These are phyloP conservation scores for Pollenia angustigena DNA, from an alignment of 2,888 invertebrate species.

Conservation along the genomic window DNA sequence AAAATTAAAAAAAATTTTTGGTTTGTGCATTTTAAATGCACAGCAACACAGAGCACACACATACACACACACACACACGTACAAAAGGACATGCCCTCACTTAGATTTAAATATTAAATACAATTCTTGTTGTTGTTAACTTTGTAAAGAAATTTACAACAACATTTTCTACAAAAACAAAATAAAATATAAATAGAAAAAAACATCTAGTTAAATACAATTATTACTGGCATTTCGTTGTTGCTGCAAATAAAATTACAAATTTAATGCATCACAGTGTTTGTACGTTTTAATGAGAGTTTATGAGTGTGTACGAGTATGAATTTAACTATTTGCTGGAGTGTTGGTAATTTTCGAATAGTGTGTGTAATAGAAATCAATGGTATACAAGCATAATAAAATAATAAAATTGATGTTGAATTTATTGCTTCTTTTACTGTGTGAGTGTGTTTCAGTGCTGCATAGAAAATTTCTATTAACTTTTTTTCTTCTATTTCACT, in stretches of 20 bases:
- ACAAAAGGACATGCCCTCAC: neutral
- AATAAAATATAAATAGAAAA: neutral
- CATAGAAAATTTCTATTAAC: constrained; percentile 45
- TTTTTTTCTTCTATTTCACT: constrained; percentile 18
- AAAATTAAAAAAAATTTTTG: constrained; percentile 19
- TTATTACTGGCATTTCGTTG: constrained; percentile 34
- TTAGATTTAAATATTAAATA: constrained; percentile 36
- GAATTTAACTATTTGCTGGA: constrained; percentile 14
- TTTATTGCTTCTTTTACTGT: constrained; percentile 65
- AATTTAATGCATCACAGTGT: constrained; percentile 49
- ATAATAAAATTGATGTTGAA: constrained; percentile 71
- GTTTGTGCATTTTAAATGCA: constrained; percentile 48
- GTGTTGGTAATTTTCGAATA: neutral
- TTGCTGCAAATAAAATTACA: constrained; percentile 44
- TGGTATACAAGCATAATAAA: constrained; percentile 68
- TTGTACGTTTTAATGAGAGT: constrained; percentile 42
- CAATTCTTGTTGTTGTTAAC: constrained; percentile 48
- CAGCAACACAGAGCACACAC: neutral
- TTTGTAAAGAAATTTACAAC: constrained; percentile 38
- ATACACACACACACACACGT: constrained; percentile 17
- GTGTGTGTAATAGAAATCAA: constrained; percentile 62
- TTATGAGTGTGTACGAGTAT: neutral
- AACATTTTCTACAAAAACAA: neutral
- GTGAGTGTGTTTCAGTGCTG: constrained; percentile 41
- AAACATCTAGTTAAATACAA: constrained; percentile 40